Conservation (phyloP, 2,113 vertebrate species). For the Leptodactylus fuscus region DNA sequence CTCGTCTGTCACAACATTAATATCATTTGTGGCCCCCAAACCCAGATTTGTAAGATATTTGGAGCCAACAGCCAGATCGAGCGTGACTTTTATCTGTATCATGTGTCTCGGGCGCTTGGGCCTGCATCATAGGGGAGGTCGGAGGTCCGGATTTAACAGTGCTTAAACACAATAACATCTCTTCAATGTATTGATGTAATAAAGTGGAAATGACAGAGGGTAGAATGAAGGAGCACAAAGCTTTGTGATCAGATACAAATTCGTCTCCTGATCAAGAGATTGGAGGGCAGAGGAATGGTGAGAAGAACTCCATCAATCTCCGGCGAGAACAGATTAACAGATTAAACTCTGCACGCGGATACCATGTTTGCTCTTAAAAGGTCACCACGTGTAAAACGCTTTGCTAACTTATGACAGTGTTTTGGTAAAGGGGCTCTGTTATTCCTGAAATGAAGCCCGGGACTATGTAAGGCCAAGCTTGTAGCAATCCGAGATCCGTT, state of each 20-base stretch:
- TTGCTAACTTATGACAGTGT: neutral
- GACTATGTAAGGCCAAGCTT: no score
- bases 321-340: neutral
- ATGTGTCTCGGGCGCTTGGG: neutral
- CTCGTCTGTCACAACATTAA: neutral
- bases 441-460: no score
- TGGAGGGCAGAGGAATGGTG: no score
- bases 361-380: neutral
- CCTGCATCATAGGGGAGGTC: neutral
- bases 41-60: neutral
- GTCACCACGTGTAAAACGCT: slow-evolving; percentile 4
- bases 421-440: no score
- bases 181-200: slow-evolving; percentile 11
- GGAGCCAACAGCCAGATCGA: neutral
- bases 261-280: slow-evolving; percentile 7
- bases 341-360: neutral
- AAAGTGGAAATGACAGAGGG: slow-evolving; percentile 3
- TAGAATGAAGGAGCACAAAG: neutral
- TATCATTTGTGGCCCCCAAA: neutral
- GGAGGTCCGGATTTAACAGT: slow-evolving; percentile 27
- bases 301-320: slow-evolving; percentile 1
- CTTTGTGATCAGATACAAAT: neutral
- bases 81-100: slow-evolving; percentile 23
- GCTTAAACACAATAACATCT: slow-evolving; percentile 40
- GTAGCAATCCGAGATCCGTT: no score